phyloP scores from a whole-genome alignment of 2,888 invertebrate species.

The Chloroclysta siterata region DNA sequence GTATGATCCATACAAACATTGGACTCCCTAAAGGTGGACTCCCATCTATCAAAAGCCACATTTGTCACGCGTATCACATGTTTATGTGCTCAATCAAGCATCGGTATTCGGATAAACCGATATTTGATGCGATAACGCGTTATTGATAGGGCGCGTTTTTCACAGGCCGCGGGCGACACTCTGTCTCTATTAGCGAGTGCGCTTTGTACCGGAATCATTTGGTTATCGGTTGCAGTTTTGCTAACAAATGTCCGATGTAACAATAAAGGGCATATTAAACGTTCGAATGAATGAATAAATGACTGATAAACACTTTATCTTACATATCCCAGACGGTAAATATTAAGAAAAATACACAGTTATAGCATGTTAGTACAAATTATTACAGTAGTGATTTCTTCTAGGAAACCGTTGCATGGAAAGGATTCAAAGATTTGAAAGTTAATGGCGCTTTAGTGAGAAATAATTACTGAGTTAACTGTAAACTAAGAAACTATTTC shows the following conservation, averaged over 20 bases:
- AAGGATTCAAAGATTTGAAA: no score
- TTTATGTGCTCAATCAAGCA: slow-evolving; percentile 27
- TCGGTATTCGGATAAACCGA: slow-evolving; percentile 41
- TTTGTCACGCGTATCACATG: slow-evolving; percentile 51
- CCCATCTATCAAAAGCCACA: slow-evolving; percentile 36
- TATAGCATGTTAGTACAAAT: no score
- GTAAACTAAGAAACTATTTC: background rate
- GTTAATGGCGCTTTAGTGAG: no score
- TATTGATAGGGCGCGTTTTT: slow-evolving; percentile 74
- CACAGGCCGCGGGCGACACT: slow-evolving; percentile 58
- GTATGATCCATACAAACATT: background rate
- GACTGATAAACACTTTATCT: no score
- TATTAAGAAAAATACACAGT: no score
- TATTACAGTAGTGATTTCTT: background rate
- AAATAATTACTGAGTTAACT: background rate
- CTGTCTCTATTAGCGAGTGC: slow-evolving; percentile 56
- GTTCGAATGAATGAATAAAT: background rate
- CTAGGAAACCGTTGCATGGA: no score
- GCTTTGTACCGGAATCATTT: slow-evolving; percentile 23
- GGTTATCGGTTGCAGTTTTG: slow-evolving; percentile 31
- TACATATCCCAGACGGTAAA: no score
- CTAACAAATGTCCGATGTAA: slow-evolving; percentile 20
- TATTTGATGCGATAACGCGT: slow-evolving; percentile 41
- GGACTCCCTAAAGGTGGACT: slow-evolving; percentile 9
- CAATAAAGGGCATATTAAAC: background rate